Evolutionary conservation across 2,113 vertebrate genomes (phyloP).

Genomic region (Sterna hirundo): DNA sequence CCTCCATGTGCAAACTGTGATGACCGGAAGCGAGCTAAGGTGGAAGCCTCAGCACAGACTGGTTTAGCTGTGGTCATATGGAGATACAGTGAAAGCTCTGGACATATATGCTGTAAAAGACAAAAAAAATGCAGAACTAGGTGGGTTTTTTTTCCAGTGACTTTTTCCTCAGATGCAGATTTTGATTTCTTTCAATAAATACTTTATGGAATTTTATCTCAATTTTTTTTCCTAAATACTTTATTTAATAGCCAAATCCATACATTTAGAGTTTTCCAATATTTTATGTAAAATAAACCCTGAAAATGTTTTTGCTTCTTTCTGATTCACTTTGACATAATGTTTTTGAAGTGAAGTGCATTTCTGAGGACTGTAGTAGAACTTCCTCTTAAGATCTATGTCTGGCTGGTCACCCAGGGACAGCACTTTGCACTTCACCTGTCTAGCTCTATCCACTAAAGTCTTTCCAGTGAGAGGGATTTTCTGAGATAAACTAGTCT

Average conservation of each 20-base stretch:
- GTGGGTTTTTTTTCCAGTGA: neutral
- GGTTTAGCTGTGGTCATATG: neutral
- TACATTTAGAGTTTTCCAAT: neutral
- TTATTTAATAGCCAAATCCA: neutral
- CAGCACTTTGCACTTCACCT: neutral
- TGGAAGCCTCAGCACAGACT: neutral
- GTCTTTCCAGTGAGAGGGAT: neutral
- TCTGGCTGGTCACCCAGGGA: neutral
- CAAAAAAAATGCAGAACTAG: neutral
- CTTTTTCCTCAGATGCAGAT: neutral
- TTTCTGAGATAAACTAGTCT: neutral
- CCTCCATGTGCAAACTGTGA: neutral
- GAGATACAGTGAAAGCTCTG: neutral
- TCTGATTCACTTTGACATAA: neutral
- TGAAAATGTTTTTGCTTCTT: neutral
- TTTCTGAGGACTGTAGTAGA: neutral
- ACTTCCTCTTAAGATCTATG: neutral
- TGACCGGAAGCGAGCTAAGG: neutral
- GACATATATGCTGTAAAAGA: neutral
- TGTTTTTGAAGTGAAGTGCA: neutral
- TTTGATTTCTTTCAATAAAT: neutral
- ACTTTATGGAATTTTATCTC: neutral
- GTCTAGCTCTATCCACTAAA: neutral
- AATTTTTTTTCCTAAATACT: neutral
- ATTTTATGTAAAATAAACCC: neutral